phyloP scores from a whole-genome alignment of 53 echinoderm and acorn worm species.

The Paracentrotus lividus region DNA sequence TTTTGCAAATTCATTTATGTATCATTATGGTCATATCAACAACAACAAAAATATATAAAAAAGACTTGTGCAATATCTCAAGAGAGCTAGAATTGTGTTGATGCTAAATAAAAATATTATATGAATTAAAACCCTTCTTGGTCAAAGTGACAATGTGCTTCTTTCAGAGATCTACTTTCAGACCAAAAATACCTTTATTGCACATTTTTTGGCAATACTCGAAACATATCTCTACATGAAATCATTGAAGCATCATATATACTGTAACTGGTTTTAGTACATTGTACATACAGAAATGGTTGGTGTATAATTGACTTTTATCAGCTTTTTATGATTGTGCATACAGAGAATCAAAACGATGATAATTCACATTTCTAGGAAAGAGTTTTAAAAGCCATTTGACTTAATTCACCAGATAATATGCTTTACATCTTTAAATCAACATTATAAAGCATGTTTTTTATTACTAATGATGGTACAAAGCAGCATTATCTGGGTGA shows the following conservation, averaged over 20 bases:
- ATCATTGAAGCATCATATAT: background rate
- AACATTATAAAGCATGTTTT: too few species aligned
- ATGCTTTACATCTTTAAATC: too few species aligned
- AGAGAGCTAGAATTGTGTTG: background rate
- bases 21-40: too few species aligned
- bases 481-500: too few species aligned
- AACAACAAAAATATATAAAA: background rate
- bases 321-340: background rate
- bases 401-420: too few species aligned
- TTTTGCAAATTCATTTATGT: too few species aligned
- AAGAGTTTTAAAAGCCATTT: too few species aligned
- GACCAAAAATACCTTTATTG: background rate
- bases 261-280: too few species aligned
- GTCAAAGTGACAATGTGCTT: background rate
- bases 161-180: background rate
- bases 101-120: background rate
- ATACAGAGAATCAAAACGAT: background rate
- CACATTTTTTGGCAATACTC: background rate
- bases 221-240: background rate
- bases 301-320: background rate
- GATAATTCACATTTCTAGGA: too few species aligned
- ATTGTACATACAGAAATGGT: background rate
- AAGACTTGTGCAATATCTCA: background rate
- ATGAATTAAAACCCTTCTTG: background rate
- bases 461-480: too few species aligned